Evolutionary conservation across 2,113 vertebrate genomes (phyloP), one percentile per base, ranked within the genome.

Genomic region (Psephotus haematonotus): DNA sequence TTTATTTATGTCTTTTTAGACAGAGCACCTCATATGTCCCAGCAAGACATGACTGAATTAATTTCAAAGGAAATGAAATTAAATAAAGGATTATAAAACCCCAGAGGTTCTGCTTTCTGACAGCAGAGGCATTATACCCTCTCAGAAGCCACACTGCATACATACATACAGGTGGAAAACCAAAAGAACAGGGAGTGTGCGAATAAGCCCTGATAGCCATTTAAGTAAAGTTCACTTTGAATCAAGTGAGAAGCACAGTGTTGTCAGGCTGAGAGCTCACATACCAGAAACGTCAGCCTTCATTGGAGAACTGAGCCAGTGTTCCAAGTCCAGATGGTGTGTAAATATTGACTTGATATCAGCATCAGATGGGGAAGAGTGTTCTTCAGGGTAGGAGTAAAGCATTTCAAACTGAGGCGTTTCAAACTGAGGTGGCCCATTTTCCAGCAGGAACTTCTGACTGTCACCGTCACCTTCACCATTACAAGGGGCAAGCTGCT

Each of bases 21-120:
- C 46, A 93, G 31, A 63, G 43, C 8, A 43, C 23, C n/a, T 63
- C 80, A 27, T 62, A 53, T 41, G 27, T 90, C 4, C 0, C 37
- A 88, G 86, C 27, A 95, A 92, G 60, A 75, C 3, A 35, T 37
- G 7, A n/a, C 1, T 84, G 69, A 62, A 67, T 81, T 87, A 33
- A 79, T 94, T 92, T 90, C 81, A 91, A 94, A 86, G 37, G 72
- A 91, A 93, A 65, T 50, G 6, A 85, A 77, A 67, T 50, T 5
- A 84, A 77, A 77, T 24, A 41, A 83, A 82, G 17, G 13, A 92
- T 81, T 94, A 52, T 70, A 93, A 93, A 88, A 72, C 27, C 5
- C 1, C 53, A 65, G 33, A 83, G 10, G 31, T 69, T 92, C 53
- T 80, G 43, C 37, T 85, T 89, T 87, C 35, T 77, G 68, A 78